phyloP scores from a whole-genome alignment of 2,797 vertebrate genomes.

The Alosa sapidissima region DNA sequence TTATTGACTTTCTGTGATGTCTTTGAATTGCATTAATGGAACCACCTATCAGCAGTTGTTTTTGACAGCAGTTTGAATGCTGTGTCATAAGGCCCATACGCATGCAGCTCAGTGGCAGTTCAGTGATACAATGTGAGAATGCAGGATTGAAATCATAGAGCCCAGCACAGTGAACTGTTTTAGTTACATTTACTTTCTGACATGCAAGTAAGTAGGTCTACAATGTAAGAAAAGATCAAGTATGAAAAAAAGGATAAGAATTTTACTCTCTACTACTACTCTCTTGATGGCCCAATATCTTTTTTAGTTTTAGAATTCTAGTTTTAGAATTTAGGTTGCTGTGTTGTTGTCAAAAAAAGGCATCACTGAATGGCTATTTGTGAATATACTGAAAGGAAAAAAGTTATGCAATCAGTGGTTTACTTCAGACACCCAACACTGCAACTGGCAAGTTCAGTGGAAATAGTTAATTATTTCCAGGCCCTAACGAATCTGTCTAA shows the following conservation, averaged over 20 bases:
- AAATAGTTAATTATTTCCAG: constrained; percentile 57
- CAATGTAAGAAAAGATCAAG: neutral
- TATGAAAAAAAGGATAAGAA: too few relatives aligned
- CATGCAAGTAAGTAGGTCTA: neutral
- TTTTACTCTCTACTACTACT: too few relatives aligned
- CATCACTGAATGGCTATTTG: too few relatives aligned
- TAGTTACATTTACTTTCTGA: neutral
- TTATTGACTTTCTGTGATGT: neutral
- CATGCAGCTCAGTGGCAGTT: neutral
- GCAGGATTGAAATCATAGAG: neutral
- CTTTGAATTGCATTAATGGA: neutral
- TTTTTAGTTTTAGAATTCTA: too few relatives aligned
- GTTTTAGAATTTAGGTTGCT: too few relatives aligned
- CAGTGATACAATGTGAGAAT: neutral
- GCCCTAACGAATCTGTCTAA: neutral
- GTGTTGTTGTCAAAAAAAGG: too few relatives aligned
- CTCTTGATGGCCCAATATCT: too few relatives aligned
- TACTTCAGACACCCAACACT: constrained; percentile 37
- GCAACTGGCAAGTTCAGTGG: constrained; percentile 38
- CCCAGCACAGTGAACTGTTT: neutral
- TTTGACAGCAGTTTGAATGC: neutral
- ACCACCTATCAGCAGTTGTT: neutral
- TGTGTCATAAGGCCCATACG: neutral
- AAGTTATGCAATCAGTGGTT: constrained; percentile 37
- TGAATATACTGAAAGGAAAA: neutral